A percentile compares a stretch with the other conserved stretches of the same genome.
Conservation (phyloP, 2,888 invertebrate genomes). For the Chrysopilus asiliformis region DNA sequence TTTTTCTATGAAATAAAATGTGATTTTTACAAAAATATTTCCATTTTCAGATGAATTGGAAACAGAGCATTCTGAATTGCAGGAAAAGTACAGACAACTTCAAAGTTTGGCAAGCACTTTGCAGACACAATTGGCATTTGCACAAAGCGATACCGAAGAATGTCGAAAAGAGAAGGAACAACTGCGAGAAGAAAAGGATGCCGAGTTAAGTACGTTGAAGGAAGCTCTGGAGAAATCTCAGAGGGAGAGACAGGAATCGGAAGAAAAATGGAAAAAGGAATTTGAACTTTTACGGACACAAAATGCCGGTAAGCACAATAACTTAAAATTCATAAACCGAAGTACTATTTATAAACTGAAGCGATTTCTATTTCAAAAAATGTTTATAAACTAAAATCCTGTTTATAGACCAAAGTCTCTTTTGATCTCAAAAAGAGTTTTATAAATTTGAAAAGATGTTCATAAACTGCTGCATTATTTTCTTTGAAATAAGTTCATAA, state of each 20-base stretch:
- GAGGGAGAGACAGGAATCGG: slow-evolving; percentile 43
- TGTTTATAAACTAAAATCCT: too few species aligned
- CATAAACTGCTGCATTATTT: too few species aligned
- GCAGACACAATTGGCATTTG: slow-evolving; percentile 29
- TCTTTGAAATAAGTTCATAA: too few species aligned
- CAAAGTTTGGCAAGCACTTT: slow-evolving; percentile 32
- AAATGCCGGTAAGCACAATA: slow-evolving; percentile 36
- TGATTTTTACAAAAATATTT: too few species aligned
- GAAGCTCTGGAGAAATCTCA: slow-evolving; percentile 44
- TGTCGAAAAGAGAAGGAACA: slow-evolving; percentile 33
- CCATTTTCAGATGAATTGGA: slow-evolving; percentile 34
- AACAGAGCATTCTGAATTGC: slow-evolving; percentile 36
- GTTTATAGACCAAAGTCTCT: too few species aligned
- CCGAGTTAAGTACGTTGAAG: slow-evolving; percentile 41
- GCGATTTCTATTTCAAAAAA: too few species aligned
- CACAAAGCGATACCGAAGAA: slow-evolving; percentile 27
- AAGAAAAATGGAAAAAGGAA: slow-evolving; percentile 47
- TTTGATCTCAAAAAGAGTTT: too few species aligned
- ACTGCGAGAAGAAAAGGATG: slow-evolving; percentile 38
- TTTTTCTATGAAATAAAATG: too few species aligned
- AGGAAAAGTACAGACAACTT: slow-evolving; percentile 38
- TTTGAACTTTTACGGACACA: slow-evolving; percentile 49
- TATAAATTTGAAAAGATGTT: too few species aligned
- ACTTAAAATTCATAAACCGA: too few species aligned
- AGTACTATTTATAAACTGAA: too few species aligned